A percentile compares a stretch with the other conserved stretches of the same genome.
Evolutionary conservation across 2,888 invertebrate species (phyloP).

Genomic region (Mactromeris polynyma): DNA sequence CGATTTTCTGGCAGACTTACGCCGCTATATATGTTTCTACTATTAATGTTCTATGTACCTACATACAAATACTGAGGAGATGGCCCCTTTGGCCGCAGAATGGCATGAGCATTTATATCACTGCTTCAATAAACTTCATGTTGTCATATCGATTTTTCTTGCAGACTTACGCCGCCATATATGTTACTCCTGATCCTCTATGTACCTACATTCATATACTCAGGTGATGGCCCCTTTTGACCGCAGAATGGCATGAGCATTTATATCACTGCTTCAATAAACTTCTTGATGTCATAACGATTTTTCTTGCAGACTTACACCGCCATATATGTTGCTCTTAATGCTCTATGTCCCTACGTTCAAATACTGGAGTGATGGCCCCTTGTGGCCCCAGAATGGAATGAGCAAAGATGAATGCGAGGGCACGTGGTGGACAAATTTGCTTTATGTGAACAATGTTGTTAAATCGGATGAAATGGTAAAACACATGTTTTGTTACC

Average conservation of each 20-base stretch:
- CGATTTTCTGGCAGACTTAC: constrained; percentile 79
- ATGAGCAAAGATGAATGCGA: constrained; percentile 73
- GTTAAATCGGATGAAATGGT: constrained; percentile 70
- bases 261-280: no score
- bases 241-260: constrained; percentile 64
- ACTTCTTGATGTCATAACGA: no score
- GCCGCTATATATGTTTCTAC: constrained; percentile 75
- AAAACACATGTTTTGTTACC: no score
- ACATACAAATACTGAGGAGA: constrained; percentile 69
- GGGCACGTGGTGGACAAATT: constrained; percentile 76
- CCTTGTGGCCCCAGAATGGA: constrained; percentile 75
- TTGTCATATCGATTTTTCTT: no score
- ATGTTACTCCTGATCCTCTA: constrained; percentile 73
- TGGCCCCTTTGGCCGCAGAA: constrained; percentile 76
- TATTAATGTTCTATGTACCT: constrained; percentile 70
- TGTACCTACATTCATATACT: constrained; percentile 70
- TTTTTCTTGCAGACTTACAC: constrained; percentile 72
- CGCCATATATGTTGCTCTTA: constrained; percentile 77
- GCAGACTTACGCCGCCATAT: constrained; percentile 77
- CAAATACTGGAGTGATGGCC: constrained; percentile 71
- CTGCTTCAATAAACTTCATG: no score
- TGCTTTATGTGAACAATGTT: constrained; percentile 77
- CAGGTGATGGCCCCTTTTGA: constrained; percentile 77
- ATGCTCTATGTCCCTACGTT: constrained; percentile 69
- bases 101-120: constrained; percentile 68